Conservation (phyloP, 2,888 invertebrate species). For the Melanargia galathea region DNA sequence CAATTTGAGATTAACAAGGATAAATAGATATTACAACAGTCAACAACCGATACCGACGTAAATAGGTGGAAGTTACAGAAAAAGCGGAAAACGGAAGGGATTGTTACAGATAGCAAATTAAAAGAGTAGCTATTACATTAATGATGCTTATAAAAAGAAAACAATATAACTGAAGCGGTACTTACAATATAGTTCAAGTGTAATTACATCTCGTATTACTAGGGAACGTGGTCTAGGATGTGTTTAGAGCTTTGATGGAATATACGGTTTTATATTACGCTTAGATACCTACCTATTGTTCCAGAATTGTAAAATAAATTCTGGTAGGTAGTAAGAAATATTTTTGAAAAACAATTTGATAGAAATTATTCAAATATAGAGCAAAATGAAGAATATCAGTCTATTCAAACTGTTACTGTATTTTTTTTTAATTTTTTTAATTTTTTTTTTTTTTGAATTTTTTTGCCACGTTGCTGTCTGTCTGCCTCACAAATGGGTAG, state of each 20-base stretch:
- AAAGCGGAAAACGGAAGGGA: constrained; percentile 34
- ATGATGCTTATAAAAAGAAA: constrained; percentile 36
- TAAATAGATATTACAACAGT: background rate
- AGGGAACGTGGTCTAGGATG: constrained; percentile 31
- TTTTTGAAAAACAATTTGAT: too few species aligned
- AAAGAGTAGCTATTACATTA: constrained; percentile 36
- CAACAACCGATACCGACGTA: background rate
- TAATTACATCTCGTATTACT: constrained; percentile 35
- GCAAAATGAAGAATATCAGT: too few species aligned
- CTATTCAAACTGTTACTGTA: too few species aligned
- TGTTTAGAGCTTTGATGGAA: constrained; percentile 28
- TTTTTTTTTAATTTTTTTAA: too few species aligned
- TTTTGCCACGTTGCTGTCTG: too few species aligned
- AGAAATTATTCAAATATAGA: background rate
- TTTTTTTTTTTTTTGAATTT: too few species aligned
- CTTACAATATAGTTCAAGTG: constrained; percentile 31
- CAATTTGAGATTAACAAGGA: too few species aligned
- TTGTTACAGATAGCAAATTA: constrained; percentile 36
- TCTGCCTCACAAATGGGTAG: too few species aligned
- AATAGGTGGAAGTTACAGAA: constrained; percentile 22
- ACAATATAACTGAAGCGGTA: constrained; percentile 35
- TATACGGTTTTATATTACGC: constrained; percentile 22
- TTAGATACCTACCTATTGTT: background rate
- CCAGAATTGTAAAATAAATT: too few species aligned
- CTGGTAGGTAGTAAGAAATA: too few species aligned